Evolutionary conservation across 2,888 invertebrate genomes (phyloP).

Genomic region (Tipula lateralis): DNA sequence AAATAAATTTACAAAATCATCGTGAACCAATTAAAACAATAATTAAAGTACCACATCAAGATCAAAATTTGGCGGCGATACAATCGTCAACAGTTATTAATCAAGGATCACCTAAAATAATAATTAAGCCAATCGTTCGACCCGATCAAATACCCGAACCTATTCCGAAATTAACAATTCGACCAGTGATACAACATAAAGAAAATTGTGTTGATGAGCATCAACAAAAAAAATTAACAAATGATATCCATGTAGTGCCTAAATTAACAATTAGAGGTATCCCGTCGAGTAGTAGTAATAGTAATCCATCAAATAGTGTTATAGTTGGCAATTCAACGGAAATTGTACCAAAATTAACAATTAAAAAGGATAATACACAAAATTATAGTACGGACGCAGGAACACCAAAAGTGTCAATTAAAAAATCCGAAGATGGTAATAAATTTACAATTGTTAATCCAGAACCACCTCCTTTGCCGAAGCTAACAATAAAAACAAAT

Average conservation of each 20-base stretch:
- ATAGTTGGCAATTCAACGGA: neutral
- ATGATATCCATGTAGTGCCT: slow-evolving; percentile 47
- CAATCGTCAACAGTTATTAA: neutral
- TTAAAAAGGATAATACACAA: slow-evolving; percentile 25
- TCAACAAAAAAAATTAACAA: slow-evolving; percentile 29
- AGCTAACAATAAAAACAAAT: slow-evolving; percentile 56
- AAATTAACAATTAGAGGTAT: slow-evolving; percentile 46
- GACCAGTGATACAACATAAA: slow-evolving; percentile 33
- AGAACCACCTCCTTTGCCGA: slow-evolving; percentile 51
- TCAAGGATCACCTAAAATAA: slow-evolving; percentile 39
- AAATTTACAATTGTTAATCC: slow-evolving; percentile 19
- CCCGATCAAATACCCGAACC: slow-evolving; percentile 38
- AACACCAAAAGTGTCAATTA: slow-evolving; percentile 28
- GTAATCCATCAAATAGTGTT: slow-evolving; percentile 34
- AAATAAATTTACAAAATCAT: slow-evolving; percentile 44
- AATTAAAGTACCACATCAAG: slow-evolving; percentile 32
- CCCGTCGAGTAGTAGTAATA: slow-evolving; percentile 37
- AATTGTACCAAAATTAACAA: slow-evolving; percentile 28
- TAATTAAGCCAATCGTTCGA: slow-evolving; percentile 42
- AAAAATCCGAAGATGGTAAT: slow-evolving; percentile 26
- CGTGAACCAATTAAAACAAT: slow-evolving; percentile 35
- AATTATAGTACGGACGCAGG: neutral
- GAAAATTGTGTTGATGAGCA: slow-evolving; percentile 25
- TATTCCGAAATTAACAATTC: slow-evolving; percentile 41
- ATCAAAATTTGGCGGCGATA: neutral